phyloP scores from a whole-genome alignment of 2,888 invertebrate species.

The Megamerina dolium region DNA sequence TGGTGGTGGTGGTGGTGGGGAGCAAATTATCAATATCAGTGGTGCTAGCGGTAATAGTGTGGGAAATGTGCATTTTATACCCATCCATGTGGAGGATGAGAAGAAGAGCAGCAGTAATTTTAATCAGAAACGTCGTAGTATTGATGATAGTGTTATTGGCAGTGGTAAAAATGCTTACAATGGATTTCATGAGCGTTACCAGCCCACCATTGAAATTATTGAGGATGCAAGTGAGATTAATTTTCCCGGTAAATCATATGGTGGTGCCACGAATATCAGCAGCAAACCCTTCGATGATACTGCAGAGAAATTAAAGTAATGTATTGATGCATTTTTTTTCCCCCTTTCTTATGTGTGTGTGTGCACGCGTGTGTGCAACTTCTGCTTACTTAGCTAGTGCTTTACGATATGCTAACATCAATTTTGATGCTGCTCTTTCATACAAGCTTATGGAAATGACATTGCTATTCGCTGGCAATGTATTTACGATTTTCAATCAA shows the following conservation, averaged over 20 bases:
- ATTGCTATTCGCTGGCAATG: too few species aligned
- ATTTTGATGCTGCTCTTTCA: too few species aligned
- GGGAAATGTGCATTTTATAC: conserved; percentile 45
- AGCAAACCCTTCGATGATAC: conserved; percentile 12
- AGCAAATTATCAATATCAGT: conserved; percentile 43
- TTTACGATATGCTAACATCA: too few species aligned
- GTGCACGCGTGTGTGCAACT: too few species aligned
- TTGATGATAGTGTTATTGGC: conserved; percentile 40
- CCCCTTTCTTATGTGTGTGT: too few species aligned
- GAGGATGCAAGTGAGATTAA: conserved; percentile 32
- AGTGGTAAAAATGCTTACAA: conserved; percentile 24
- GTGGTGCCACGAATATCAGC: conserved; percentile 1
- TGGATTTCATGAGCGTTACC: conserved; percentile 19
- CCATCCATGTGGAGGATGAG: conserved; percentile 39
- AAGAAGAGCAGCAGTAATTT: conserved; percentile 25
- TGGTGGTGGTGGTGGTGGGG: conserved; percentile 11
- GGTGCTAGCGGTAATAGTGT: conserved; percentile 41
- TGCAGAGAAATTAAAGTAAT: conserved; percentile 24
- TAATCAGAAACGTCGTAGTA: conserved; percentile 31
- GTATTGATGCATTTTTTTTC: conserved; percentile 6
- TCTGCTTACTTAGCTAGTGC: too few species aligned
- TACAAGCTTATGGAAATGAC: too few species aligned
- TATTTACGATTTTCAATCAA: too few species aligned
- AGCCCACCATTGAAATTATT: conserved; percentile 38
- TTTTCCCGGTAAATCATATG: conserved; percentile 9